Base-by-base conservation (phyloP, 2,888 invertebrate species). In the Eupelmus urozonus region DNA sequence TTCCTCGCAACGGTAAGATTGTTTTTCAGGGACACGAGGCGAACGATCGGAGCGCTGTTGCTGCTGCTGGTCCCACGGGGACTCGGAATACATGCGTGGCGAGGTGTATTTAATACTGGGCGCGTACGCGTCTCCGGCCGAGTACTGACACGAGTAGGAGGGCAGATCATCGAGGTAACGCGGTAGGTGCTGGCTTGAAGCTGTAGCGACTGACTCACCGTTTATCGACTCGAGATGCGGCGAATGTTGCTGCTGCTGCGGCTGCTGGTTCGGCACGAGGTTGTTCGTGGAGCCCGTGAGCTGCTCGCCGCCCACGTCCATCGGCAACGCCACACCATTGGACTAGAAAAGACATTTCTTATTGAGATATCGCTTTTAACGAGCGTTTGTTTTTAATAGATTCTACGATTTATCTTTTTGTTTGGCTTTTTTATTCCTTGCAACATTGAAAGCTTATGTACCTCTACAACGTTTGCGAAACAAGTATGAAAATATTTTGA, bases 251-350 rank as follows among this genome's bases (percentile, higher is more conserved):
- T 57, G 70, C 16, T 67, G 76, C 45, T 51, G 80, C 51, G 87
- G 87, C 85, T 86, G 87, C 71, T 84, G 88, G 63, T 84, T 87
- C 27, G 88, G 83, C 7, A 88, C 87, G 42, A 90, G 84, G 77
- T 88, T 89, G 75, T 88, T 90, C 83, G 87, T 88, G n/a, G 90
- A 89, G 60, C 87, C 88, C 16, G 87, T 86, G 3, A 88, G 81
- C 53, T 90, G 81, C 53, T 90, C 90, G 63, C 83, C 86, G 60
- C 81, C 84, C 42, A 80, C 84, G 71, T 84, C 84, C 16, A 85
- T 82, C 71, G 87, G 84, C 53, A 82, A 27, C 20, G 75, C 79
- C 51, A 79, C 60, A 3, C 80, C 80, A 4, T 81, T 81, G 20
- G 76, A 76, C 80, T 81, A 25, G 0, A 76, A 76, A 45, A 45